Conservation (phyloP, 2,888 invertebrate genomes). For the Crematogaster levior region DNA sequence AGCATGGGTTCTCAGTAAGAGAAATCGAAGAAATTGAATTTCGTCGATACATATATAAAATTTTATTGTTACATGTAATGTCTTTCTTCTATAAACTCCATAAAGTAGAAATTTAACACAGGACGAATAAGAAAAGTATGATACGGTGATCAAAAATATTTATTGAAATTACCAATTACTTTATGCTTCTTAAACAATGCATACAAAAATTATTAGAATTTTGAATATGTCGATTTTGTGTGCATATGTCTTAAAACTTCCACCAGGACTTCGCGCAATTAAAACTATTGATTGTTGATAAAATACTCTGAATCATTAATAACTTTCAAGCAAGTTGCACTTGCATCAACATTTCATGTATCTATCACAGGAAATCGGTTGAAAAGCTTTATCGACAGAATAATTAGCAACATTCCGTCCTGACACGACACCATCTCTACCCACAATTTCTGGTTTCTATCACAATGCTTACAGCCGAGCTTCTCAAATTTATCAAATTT, state of each 20-base stretch:
- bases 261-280: not conserved
- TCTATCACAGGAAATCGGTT: constrained; percentile 12
- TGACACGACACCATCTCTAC: not conserved
- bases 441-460: not conserved
- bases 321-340: constrained; percentile 13
- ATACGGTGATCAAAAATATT: not conserved
- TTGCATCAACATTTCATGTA: constrained; percentile 14
- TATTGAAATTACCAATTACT: not conserved
- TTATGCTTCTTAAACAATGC: not conserved
- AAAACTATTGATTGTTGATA: constrained; percentile 19
- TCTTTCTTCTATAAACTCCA: not conserved
- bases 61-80: not conserved
- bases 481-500: constrained; percentile 5
- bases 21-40: too few species aligned
- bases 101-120: not conserved
- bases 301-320: not conserved
- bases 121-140: not conserved
- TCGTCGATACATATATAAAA: too few species aligned
- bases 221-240: not conserved
- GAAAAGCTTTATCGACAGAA: constrained; percentile 25
- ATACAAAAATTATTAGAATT: constrained; percentile 1
- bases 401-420: constrained; percentile 42
- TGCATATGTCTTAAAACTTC: constrained; percentile 7
- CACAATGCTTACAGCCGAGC: constrained; percentile 7
- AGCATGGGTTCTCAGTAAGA: too few species aligned